Conservation (phyloP, 23 tunicate species). For the Diplosoma virens region DNA sequence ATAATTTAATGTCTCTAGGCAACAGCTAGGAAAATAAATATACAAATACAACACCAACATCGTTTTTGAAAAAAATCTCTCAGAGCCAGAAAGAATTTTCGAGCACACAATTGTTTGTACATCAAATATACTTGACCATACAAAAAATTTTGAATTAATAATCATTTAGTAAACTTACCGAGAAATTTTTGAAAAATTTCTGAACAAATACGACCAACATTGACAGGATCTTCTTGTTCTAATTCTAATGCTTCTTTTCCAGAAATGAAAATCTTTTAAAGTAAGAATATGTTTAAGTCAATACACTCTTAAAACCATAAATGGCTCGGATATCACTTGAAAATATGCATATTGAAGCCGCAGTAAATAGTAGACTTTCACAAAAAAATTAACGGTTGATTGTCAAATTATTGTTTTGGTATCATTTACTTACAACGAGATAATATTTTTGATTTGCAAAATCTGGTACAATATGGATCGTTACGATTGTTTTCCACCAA, state of each 20-base stretch:
- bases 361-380: background rate
- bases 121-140: no score
- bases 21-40: no score
- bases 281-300: background rate
- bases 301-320: no score
- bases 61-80: no score
- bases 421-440: background rate
- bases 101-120: no score
- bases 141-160: background rate
- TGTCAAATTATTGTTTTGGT: background rate
- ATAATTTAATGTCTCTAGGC: no score
- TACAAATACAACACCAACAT: no score
- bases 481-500: background rate
- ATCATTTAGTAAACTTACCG: background rate
- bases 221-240: background rate
- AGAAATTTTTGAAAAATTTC: background rate
- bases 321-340: no score
- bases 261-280: background rate
- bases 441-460: background rate
- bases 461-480: background rate
- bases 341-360: no score
- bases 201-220: background rate
- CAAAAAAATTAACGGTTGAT: background rate
- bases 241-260: conserved; percentile 7
- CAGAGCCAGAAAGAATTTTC: no score